Conservation (phyloP, 2,888 invertebrate species). For the Sclerodermus sp. region DNA sequence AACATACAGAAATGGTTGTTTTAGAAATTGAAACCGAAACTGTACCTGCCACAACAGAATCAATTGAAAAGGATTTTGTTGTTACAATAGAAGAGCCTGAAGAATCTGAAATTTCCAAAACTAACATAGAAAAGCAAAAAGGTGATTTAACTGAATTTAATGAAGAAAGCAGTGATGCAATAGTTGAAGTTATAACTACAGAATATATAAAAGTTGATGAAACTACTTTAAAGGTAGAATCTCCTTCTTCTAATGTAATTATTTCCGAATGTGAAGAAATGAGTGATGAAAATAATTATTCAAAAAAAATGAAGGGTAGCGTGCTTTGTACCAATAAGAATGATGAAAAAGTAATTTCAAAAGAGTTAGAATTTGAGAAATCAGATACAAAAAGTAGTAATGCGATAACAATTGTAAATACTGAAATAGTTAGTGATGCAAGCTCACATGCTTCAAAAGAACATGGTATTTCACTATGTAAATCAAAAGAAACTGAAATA, state of each 20-base stretch:
- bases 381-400: conserved; percentile 2
- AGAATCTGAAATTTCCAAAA: neutral
- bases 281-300: neutral
- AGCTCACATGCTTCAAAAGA: neutral
- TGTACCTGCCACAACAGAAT: neutral
- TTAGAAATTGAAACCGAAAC: neutral
- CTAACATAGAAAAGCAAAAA: neutral
- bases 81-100: neutral
- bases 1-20: neutral
- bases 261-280: neutral
- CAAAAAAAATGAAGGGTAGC: neutral
- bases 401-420: conserved; percentile 6
- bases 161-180: neutral
- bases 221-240: neutral
- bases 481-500: neutral
- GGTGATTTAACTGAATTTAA: neutral
- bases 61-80: neutral
- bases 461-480: neutral
- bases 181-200: no score
- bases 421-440: conserved; percentile 1
- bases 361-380: neutral
- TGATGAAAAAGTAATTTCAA: neutral
- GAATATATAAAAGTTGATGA: neutral
- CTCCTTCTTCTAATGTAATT: neutral
- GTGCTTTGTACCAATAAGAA: no score